These are phyloP conservation scores for Drosophila demipolita DNA, from an alignment of 2,888 invertebrate species.

Conservation along the genomic window DNA sequence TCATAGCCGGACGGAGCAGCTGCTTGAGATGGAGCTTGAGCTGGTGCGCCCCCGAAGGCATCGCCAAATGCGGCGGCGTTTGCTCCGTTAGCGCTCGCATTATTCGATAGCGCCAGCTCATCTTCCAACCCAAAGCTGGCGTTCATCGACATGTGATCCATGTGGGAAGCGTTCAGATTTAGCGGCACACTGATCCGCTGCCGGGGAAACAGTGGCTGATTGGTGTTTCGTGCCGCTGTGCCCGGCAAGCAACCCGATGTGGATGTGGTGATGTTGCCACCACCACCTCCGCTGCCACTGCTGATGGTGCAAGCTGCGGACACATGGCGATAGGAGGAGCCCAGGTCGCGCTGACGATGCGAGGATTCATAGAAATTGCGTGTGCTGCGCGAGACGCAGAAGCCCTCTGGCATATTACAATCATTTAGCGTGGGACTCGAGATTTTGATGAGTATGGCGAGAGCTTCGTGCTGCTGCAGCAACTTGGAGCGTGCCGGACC, in stretches of 20 bases:
- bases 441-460: constrained; percentile 93
- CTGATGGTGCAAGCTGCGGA: constrained; percentile 28
- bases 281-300: not conserved
- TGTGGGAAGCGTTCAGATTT: constrained; percentile 26
- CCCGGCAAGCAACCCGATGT: constrained; percentile 31
- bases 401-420: constrained; percentile 90
- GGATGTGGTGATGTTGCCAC: constrained; percentile 4
- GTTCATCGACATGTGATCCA: constrained; percentile 30
- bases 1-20: constrained; percentile 19
- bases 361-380: constrained; percentile 80
- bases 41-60: constrained; percentile 44
- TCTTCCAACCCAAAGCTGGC: constrained; percentile 35
- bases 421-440: constrained; percentile 89
- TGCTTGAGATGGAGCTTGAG: constrained; percentile 40
- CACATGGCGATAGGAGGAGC: constrained; percentile 70
- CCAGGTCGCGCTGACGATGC: constrained; percentile 81
- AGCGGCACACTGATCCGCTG: constrained; percentile 62
- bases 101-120: constrained; percentile 84
- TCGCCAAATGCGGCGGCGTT: constrained; percentile 34
- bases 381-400: constrained; percentile 86
- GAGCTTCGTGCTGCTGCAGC: constrained; percentile 91
- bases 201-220: constrained; percentile 72
- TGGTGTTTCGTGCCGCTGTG: constrained; percentile 26
- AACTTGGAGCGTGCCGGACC: constrained; percentile 92
- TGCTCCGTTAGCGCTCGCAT: constrained; percentile 67